phyloP scores from a whole-genome alignment of 2,113 vertebrate genomes.

The Hymenochirus boettgeri region DNA sequence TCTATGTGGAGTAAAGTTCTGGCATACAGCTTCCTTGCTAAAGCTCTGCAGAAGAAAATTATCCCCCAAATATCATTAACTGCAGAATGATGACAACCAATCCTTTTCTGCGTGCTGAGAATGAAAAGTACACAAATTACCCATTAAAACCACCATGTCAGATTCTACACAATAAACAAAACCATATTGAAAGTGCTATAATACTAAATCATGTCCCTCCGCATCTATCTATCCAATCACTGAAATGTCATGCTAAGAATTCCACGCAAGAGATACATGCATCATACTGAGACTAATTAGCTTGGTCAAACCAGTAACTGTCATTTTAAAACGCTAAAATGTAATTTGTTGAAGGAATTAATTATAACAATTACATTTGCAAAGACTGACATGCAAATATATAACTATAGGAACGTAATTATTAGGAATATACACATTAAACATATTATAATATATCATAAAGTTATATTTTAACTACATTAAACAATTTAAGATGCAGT shows the following conservation, averaged over 20 bases:
- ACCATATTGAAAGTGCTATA: no score
- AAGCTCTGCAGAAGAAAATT: no score
- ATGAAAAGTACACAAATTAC: conserved; percentile 11
- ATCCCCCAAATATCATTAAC: conserved; percentile 26
- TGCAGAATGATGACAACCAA: neutral
- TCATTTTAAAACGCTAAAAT: conserved; percentile 27
- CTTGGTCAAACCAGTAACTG: conserved; percentile 6
- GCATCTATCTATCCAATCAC: conserved; percentile 11
- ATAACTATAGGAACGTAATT: no score
- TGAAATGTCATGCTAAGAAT: conserved; percentile 16
- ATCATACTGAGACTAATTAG: conserved; percentile 3
- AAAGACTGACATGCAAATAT: no score
- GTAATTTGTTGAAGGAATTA: conserved; percentile 20
- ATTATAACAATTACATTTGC: conserved; percentile 20
- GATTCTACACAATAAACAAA: neutral
- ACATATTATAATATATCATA: no score
- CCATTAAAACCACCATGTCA: conserved; percentile 14
- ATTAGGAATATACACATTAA: no score
- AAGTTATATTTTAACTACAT: no score
- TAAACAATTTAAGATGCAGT: no score
- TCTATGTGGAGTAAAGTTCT: no score
- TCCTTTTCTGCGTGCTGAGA: neutral
- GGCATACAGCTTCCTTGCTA: no score
- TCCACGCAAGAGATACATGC: neutral
- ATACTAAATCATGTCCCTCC: conserved; percentile 23